Percentiles rank a stretch among this genome's conserved stretches.
phyloP scores from a whole-genome alignment of 1,140 invertebrate species.

The Drepana arcuata region DNA sequence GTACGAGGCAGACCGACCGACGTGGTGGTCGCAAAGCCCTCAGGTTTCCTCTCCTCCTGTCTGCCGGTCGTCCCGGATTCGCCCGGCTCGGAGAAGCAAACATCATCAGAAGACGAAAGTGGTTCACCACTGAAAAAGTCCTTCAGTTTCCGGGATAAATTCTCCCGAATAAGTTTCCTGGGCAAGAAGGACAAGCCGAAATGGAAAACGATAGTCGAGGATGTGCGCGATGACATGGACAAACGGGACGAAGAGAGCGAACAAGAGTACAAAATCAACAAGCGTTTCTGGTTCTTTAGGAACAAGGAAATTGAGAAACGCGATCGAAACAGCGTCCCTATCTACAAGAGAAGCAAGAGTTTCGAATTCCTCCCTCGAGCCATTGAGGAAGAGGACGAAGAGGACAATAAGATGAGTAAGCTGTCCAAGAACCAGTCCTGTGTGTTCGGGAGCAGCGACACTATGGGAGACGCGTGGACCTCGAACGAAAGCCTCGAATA shows the following conservation, averaged over 20 bases:
- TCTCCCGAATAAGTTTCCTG: conserved; percentile 44
- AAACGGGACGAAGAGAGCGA: conserved; percentile 16
- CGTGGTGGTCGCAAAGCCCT: conserved; percentile 32
- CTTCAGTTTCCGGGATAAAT: conserved; percentile 54
- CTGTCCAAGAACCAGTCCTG: conserved; percentile 38
- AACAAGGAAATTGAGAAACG: conserved; percentile 42
- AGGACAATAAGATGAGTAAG: conserved; percentile 13
- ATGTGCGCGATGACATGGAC: conserved; percentile 8
- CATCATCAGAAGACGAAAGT: conserved; percentile 28
- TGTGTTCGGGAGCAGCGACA: conserved; percentile 42
- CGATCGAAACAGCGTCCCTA: conserved; percentile 25
- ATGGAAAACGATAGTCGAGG: conserved; percentile 37
- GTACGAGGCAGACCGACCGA: conserved; percentile 26
- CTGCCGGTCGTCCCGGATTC: conserved; percentile 36
- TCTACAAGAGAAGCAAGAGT: conserved; percentile 56
- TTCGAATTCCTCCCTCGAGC: conserved; percentile 58
- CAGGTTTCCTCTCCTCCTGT: conserved; percentile 41
- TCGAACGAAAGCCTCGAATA: conserved; percentile 46
- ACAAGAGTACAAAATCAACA: conserved; percentile 36
- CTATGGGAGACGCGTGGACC: conserved; percentile 31
- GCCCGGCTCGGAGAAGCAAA: conserved; percentile 18
- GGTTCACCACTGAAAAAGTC: conserved; percentile 47
- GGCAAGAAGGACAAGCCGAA: conserved; percentile 46
- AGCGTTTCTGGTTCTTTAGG: conserved; percentile 57
- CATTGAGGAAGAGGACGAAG: conserved; percentile 29